Evolutionary conservation across 2,888 invertebrate genomes (phyloP).

Genomic region (Drosophila phalerata): DNA sequence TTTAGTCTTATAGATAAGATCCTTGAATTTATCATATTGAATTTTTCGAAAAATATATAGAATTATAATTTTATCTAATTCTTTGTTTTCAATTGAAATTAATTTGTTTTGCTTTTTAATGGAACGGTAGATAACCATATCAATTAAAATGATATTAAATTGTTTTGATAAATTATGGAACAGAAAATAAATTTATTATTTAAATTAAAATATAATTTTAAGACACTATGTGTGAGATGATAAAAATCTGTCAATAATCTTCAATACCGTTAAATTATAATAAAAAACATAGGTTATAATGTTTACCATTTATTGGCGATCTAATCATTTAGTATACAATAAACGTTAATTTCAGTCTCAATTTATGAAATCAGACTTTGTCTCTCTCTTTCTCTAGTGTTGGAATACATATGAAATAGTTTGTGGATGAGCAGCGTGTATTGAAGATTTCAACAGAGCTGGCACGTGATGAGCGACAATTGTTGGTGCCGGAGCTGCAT

Average conservation of each 20-base stretch:
- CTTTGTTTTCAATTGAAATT: not conserved
- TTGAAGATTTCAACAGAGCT: constrained; percentile 61
- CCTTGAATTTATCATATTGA: too few species aligned
- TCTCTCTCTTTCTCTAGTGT: constrained; percentile 31
- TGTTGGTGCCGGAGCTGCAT: constrained; percentile 60
- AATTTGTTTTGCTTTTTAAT: not conserved
- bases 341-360: constrained; percentile 8
- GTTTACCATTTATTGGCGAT: not conserved
- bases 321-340: constrained; percentile 25
- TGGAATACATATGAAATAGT: constrained; percentile 78
- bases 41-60: too few species aligned
- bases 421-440: constrained; percentile 70
- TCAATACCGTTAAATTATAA: not conserved
- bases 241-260: not conserved
- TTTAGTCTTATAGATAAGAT: too few species aligned
- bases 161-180: not conserved
- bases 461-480: constrained; percentile 71
- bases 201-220: not conserved
- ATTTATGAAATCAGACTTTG: constrained; percentile 27
- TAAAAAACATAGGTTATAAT: not conserved
- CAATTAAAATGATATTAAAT: not conserved
- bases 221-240: too few species aligned
- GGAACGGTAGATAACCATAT: not conserved
- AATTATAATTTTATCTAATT: not conserved
- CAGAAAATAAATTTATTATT: not conserved